phyloP scores from a whole-genome alignment of 1,140 invertebrate genomes.

The Drosophila pseudoananassae region DNA sequence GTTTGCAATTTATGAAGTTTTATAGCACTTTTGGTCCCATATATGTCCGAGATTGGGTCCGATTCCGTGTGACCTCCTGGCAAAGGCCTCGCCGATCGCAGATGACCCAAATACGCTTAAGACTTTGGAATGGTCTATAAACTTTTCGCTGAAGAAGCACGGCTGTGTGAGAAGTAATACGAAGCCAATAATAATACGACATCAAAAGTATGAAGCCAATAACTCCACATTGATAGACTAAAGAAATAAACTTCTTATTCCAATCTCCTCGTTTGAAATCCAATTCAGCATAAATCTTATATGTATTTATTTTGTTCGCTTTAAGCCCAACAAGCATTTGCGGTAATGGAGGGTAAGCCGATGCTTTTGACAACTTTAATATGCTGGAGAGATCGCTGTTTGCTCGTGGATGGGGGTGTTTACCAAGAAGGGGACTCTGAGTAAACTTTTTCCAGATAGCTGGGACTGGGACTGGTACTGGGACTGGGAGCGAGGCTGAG shows the following conservation, averaged over 20 bases:
- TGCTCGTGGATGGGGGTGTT: neutral
- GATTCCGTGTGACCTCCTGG: constrained; percentile 36
- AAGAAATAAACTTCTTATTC: too few species aligned
- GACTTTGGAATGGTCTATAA: constrained; percentile 30
- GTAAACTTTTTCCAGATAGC: constrained; percentile 14
- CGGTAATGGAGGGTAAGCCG: constrained; percentile 11
- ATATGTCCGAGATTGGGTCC: constrained; percentile 20
- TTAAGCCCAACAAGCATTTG: constrained; percentile 12
- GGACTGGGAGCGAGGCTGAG: constrained; percentile 61
- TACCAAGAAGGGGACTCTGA: constrained; percentile 3
- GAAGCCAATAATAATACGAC: too few species aligned
- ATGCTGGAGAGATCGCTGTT: constrained; percentile 21
- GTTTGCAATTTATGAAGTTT: constrained; percentile 57
- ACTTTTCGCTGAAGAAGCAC: neutral
- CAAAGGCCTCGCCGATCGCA: constrained; percentile 8
- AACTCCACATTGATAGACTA: too few species aligned
- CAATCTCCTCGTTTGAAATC: neutral
- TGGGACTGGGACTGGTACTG: constrained; percentile 47
- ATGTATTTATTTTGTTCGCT: neutral
- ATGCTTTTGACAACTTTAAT: constrained; percentile 31
- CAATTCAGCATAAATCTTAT: neutral
- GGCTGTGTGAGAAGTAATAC: neutral
- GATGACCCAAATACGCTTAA: constrained; percentile 45
- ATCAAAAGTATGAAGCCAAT: too few species aligned
- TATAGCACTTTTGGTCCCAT: constrained; percentile 25